phyloP scores from a whole-genome alignment of 2,888 invertebrate species.

The Trichacis sp. region DNA sequence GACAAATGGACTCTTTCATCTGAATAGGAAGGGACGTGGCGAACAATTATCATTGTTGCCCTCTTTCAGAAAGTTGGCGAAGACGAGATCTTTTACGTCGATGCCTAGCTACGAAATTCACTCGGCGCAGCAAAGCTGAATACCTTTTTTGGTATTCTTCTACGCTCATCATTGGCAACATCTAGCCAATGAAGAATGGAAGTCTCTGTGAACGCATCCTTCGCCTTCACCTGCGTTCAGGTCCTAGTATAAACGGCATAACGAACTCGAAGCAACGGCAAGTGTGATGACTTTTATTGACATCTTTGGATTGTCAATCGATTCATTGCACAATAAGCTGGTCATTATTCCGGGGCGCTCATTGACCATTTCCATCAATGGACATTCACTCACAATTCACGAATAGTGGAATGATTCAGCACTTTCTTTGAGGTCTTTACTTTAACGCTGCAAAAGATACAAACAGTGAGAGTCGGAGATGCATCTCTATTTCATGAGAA shows the following conservation, averaged over 20 bases:
- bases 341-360: neutral
- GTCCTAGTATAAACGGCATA: too few relatives aligned
- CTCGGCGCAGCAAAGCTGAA: neutral
- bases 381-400: too few relatives aligned
- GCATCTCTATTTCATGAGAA: too few relatives aligned
- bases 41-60: neutral
- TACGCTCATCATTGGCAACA: neutral
- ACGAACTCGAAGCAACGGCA: too few relatives aligned
- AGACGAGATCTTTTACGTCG: conserved; percentile 1
- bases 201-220: too few relatives aligned
- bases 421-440: neutral
- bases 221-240: too few relatives aligned
- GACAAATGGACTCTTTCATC: conserved; percentile 1
- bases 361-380: neutral
- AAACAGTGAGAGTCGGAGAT: neutral
- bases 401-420: too few relatives aligned
- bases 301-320: neutral
- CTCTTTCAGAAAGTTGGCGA: neutral
- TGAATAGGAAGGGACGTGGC: neutral
- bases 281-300: too few relatives aligned
- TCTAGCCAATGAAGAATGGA: too few relatives aligned
- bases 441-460: neutral
- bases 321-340: neutral
- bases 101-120: neutral
- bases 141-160: neutral